Evolutionary conservation across 2,113 vertebrate genomes (phyloP).

Genomic region (Phalacrocorax pelagicus): DNA sequence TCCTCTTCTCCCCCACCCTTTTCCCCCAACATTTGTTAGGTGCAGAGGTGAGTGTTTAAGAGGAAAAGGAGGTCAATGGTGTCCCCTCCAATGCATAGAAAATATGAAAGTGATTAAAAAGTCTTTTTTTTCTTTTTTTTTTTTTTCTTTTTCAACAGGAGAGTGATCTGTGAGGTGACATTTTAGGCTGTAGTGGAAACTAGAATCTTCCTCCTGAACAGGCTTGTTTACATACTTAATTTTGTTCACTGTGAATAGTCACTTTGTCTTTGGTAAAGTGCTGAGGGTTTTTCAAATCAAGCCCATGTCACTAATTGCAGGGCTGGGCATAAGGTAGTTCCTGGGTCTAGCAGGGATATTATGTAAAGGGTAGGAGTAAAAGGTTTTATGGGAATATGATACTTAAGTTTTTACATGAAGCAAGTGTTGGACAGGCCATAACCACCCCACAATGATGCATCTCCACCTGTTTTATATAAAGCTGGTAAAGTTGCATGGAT

Average conservation of each 20-base stretch:
- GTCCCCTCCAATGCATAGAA: background rate
- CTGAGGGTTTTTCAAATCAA: background rate
- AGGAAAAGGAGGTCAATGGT: conserved; percentile 2
- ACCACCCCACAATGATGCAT: background rate
- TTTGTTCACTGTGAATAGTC: background rate
- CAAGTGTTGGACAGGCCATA: background rate
- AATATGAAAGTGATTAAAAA: conserved; percentile 21
- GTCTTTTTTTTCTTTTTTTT: background rate
- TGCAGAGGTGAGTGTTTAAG: conserved; percentile 35
- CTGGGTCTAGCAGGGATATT: background rate
- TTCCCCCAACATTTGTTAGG: background rate
- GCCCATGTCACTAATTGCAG: fast-evolving
- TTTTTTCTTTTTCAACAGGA: conserved; percentile 18
- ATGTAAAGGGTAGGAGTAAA: background rate
- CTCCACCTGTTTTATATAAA: background rate
- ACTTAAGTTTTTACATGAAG: background rate
- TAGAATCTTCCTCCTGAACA: background rate
- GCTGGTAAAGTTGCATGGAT: fast-evolving
- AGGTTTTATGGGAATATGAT: background rate
- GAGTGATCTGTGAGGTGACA: background rate
- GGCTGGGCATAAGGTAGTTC: background rate
- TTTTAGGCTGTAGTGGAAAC: background rate
- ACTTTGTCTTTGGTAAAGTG: background rate
- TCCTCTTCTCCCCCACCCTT: background rate
- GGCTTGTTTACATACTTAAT: background rate